Conservation (phyloP, 2,888 invertebrate species). For the Lysandra bellargus region DNA sequence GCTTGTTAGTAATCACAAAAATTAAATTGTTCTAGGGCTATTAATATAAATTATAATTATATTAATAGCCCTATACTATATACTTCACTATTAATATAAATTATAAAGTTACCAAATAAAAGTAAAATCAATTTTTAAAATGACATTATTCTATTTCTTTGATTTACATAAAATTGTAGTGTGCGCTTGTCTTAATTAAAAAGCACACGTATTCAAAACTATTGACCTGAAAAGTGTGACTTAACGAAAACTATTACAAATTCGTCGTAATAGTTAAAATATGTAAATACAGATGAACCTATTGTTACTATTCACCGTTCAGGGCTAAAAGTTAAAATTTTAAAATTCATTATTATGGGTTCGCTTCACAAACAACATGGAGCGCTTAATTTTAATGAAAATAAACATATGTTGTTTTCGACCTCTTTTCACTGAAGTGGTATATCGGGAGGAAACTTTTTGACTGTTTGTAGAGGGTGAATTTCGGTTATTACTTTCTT, state of each 20-base stretch:
- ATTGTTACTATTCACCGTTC: slow-evolving; percentile 28
- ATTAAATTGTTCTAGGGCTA: no score
- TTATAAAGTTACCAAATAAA: no score
- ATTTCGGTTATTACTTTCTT: slow-evolving; percentile 9
- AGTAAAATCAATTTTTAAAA: no score
- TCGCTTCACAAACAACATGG: not conserved
- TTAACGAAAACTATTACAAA: slow-evolving; percentile 17
- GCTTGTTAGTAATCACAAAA: no score
- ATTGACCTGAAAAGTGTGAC: slow-evolving; percentile 20
- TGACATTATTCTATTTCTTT: no score
- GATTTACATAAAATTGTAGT: not conserved
- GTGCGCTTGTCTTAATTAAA: slow-evolving; percentile 30
- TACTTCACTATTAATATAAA: no score
- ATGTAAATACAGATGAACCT: slow-evolving; percentile 22
- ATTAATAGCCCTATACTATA: no score
- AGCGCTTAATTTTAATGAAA: not conserved
- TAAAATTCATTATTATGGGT: slow-evolving; percentile 19
- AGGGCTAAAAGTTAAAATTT: slow-evolving; percentile 26
- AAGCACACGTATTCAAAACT: slow-evolving; percentile 16
- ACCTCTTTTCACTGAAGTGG: not conserved
- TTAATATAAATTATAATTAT: no score
- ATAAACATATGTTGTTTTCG: not conserved
- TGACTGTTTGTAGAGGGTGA: not conserved
- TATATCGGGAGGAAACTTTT: not conserved
- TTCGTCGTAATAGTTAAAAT: slow-evolving; percentile 18